A percentile compares a stretch with the other conserved stretches of the same genome.
Conservation (phyloP, 2,888 invertebrate genomes). For the Stratiomys singularior region DNA sequence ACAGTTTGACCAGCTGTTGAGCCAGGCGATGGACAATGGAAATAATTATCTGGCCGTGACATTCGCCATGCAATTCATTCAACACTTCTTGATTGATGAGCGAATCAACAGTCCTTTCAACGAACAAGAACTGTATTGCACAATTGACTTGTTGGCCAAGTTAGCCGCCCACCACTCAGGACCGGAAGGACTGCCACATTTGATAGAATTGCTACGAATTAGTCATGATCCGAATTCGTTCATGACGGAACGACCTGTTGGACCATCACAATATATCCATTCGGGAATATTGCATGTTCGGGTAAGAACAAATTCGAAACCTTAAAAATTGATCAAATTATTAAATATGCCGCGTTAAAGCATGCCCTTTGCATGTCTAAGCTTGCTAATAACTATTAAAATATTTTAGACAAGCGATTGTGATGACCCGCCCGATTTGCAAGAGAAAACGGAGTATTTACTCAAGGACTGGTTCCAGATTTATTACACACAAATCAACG, state of each 20-base stretch:
- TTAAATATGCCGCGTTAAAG: no score
- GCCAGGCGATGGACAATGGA: constrained; percentile 88
- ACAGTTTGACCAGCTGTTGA: constrained; percentile 85
- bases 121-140: constrained; percentile 87
- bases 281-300: constrained; percentile 88
- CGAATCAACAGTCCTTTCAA: constrained; percentile 78
- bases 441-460: constrained; percentile 94
- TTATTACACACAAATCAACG: constrained; percentile 80
- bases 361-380: background rate
- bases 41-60: constrained; percentile 82
- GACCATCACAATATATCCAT: constrained; percentile 90
- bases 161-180: constrained; percentile 80
- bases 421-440: constrained; percentile 92
- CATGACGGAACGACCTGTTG: constrained; percentile 80
- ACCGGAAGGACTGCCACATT: constrained; percentile 83
- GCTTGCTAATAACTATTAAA: background rate
- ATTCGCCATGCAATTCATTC: constrained; percentile 92
- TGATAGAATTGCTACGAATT: constrained; percentile 82
- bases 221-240: constrained; percentile 78
- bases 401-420: constrained; percentile 79
- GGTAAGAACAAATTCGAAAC: constrained; percentile 66
- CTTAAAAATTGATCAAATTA: no score
- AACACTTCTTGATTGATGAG: constrained; percentile 87
- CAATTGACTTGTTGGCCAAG: constrained; percentile 84
- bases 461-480: constrained; percentile 96